Conservation (phyloP, 2,797 vertebrate species). For the Buphagus erythrorhynchus region DNA sequence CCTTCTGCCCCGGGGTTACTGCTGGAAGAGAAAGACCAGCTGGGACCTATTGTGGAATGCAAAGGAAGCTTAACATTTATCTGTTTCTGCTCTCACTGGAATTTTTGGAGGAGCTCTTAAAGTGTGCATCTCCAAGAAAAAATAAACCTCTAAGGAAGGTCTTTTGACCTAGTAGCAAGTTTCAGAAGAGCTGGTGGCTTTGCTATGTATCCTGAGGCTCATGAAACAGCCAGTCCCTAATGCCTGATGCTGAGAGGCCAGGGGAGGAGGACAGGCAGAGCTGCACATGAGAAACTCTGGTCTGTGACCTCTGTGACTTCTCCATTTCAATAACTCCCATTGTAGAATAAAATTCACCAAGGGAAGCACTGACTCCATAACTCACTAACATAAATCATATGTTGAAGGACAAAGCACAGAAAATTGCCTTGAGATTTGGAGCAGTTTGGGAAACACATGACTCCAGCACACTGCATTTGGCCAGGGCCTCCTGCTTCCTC, state of each 20-base stretch:
- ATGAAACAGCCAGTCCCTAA: neutral
- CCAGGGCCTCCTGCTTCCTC: neutral
- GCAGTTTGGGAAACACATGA: neutral
- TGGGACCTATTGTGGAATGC: constrained; percentile 67
- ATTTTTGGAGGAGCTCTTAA: neutral
- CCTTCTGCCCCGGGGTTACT: constrained; percentile 28
- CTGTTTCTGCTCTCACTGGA: neutral
- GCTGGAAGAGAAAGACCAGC: constrained; percentile 54
- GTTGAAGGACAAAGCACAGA: neutral
- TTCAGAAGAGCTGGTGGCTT: neutral
- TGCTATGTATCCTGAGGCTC: neutral
- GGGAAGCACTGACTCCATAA: neutral
- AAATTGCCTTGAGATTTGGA: constrained; percentile 5
- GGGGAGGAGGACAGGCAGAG: neutral
- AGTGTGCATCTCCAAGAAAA: neutral
- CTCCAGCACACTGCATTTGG: neutral
- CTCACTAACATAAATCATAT: neutral
- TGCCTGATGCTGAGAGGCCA: neutral
- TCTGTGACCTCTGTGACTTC: neutral
- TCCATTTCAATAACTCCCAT: neutral
- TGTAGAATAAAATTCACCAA: neutral
- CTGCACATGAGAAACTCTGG: neutral
- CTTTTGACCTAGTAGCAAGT: neutral
- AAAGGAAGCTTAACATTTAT: constrained; percentile 56
- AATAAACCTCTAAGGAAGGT: neutral